A percentile compares a stretch with the other conserved stretches of the same genome.
phyloP scores from a whole-genome alignment of 2,888 invertebrate species.

The Odiellus spinosus region DNA sequence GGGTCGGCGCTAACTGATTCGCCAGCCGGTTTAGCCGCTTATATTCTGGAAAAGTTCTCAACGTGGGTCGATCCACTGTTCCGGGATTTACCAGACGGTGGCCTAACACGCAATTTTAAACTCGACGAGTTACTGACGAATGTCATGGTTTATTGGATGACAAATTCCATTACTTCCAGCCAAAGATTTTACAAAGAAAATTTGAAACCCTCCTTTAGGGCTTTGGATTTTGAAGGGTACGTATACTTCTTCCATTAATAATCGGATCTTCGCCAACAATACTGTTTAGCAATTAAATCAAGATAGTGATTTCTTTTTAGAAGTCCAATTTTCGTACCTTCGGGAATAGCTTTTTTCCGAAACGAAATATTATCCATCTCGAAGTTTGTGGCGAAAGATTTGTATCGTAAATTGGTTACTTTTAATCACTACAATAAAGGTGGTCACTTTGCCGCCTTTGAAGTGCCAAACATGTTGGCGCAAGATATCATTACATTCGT shows the following conservation, averaged over 20 bases:
- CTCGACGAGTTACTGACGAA: conserved; percentile 57
- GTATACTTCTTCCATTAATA: too few species aligned
- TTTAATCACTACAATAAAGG: conserved; percentile 48
- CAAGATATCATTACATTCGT: conserved; percentile 45
- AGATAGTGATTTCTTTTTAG: conserved; percentile 33
- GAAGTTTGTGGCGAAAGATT: conserved; percentile 41
- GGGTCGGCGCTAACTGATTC: conserved; percentile 54
- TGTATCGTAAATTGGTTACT: conserved; percentile 49
- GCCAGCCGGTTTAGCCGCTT: conserved; percentile 71
- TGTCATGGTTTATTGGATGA: conserved; percentile 65
- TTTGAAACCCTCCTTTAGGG: too few species aligned
- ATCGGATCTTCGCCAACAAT: too few species aligned
- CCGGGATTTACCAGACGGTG: conserved; percentile 43
- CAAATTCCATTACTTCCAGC: conserved; percentile 53
- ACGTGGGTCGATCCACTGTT: conserved; percentile 47
- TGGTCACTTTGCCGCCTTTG: conserved; percentile 74
- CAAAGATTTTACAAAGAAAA: conserved; percentile 55
- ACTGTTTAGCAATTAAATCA: neutral
- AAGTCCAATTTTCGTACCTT: conserved; percentile 49
- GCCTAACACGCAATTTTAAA: conserved; percentile 44
- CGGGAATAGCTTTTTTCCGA: conserved; percentile 55
- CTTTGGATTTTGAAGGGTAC: neutral
- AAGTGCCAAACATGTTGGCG: conserved; percentile 52
- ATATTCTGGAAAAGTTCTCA: conserved; percentile 76
- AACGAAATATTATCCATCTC: conserved; percentile 47